Evolutionary conservation across 2,888 invertebrate genomes (phyloP).

Genomic region (Mylabris sibirica): DNA sequence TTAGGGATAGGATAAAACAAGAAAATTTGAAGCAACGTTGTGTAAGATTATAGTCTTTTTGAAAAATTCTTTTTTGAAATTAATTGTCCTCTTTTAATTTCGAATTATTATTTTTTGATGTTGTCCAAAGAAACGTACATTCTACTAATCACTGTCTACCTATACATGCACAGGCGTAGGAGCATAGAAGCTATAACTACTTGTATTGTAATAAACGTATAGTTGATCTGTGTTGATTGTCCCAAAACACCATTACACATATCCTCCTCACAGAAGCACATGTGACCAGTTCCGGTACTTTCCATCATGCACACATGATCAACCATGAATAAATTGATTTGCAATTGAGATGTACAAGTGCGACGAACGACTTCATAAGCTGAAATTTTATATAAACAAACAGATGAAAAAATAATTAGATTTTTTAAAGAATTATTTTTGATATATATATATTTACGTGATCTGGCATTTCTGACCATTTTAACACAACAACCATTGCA

Average conservation of each 20-base stretch:
- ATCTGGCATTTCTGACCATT: constrained; percentile 91
- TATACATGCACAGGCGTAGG: constrained; percentile 50
- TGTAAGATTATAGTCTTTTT: neutral
- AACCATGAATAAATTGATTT: constrained; percentile 97
- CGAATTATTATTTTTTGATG: no score
- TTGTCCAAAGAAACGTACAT: constrained; percentile 15
- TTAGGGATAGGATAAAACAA: neutral
- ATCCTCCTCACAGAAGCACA: constrained; percentile 98
- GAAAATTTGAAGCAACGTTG: constrained; percentile 26
- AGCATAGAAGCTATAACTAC: constrained; percentile 48
- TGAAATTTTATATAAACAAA: constrained; percentile 63
- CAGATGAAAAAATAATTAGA: no score
- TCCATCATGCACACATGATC: constrained; percentile 99
- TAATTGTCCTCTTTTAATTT: neutral
- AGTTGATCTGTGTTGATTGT: constrained; percentile 46
- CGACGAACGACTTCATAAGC: constrained; percentile 90
- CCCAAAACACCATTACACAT: constrained; percentile 79
- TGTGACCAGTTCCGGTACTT: constrained; percentile 97
- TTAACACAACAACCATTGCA: constrained; percentile 95
- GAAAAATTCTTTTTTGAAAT: neutral
- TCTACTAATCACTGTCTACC: constrained; percentile 41
- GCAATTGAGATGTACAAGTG: constrained; percentile 91
- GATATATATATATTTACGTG: constrained; percentile 67
- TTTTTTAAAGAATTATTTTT: no score
- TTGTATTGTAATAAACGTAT: constrained; percentile 46